Conservation (phyloP, 2,888 invertebrate genomes). For the Hypercompe scribonia region DNA sequence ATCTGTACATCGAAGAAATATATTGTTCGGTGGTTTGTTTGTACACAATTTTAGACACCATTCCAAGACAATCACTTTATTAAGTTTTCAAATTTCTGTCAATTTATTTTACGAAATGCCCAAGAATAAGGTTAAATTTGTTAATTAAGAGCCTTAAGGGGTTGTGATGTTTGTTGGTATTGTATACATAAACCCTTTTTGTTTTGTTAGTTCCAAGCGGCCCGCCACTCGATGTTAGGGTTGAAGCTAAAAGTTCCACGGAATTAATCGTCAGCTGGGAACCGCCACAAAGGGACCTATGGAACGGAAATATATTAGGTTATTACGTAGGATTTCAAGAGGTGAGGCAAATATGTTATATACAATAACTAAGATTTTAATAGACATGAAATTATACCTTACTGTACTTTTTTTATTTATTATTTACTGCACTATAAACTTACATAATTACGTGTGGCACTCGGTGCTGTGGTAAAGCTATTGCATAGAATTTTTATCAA, state of each 20-base stretch:
- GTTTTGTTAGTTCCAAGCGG: constrained; percentile 89
- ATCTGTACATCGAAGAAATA: neutral
- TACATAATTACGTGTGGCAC: too few species aligned
- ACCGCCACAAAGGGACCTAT: constrained; percentile 93
- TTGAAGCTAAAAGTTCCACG: constrained; percentile 94
- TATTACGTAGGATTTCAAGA: constrained; percentile 95
- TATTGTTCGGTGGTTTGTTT: neutral
- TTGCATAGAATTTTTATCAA: too few species aligned
- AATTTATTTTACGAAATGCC: neutral
- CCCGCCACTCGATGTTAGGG: constrained; percentile 92
- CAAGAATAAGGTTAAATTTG: neutral
- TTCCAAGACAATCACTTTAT: neutral
- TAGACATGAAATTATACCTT: too few species aligned
- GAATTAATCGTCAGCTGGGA: constrained; percentile 95
- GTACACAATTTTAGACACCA: too few species aligned
- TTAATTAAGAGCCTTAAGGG: constrained; percentile 2
- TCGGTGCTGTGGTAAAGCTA: too few species aligned
- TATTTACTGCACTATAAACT: too few species aligned
- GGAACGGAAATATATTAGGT: constrained; percentile 95
- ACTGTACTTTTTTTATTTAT: neutral
- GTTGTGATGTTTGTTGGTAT: neutral
- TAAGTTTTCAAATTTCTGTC: neutral
- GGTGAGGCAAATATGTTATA: constrained; percentile 68
- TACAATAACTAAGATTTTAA: neutral
- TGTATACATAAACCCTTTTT: constrained; percentile 2